A percentile compares a stretch with the other conserved stretches of the same genome.
phyloP scores from a whole-genome alignment of 2,113 vertebrate species.

The Chinchilla lanigera region DNA sequence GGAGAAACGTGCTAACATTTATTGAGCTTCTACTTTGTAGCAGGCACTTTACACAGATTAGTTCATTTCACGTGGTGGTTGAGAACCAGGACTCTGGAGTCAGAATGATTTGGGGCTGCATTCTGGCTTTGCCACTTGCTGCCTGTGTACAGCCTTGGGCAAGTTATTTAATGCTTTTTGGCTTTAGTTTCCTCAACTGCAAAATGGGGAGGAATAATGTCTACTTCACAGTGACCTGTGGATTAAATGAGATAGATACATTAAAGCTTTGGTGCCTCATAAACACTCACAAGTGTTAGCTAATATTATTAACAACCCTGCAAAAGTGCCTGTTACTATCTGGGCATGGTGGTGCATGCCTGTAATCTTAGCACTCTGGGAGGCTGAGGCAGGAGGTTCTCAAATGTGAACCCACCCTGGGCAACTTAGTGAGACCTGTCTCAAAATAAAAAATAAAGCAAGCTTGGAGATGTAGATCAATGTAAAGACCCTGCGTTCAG shows the following conservation, averaged over 20 bases:
- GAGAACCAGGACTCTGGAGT: not conserved
- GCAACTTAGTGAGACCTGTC: not conserved
- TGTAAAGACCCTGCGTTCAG: not conserved
- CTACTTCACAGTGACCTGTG: not conserved
- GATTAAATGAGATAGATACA: slow-evolving; percentile 14
- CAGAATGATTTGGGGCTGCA: not conserved
- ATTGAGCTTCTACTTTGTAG: slow-evolving; percentile 62
- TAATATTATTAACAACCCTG: not conserved
- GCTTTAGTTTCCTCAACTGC: slow-evolving; percentile 14
- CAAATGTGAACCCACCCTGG: not conserved
- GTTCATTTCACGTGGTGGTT: not conserved
- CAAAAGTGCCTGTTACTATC: not conserved
- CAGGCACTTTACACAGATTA: slow-evolving; percentile 54
- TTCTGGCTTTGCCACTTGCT: not conserved
- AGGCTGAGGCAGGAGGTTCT: not conserved
- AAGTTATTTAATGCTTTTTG: not conserved
- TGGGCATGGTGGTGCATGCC: not conserved
- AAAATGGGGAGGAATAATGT: not conserved
- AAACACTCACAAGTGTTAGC: not conserved
- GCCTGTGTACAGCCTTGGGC: not conserved
- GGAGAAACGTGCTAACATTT: slow-evolving; percentile 1
- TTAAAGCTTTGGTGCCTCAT: not conserved
- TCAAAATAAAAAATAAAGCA: not conserved
- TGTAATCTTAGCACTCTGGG: not conserved
- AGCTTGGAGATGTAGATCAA: not conserved